Conservation (phyloP, 2,113 vertebrate genomes). For the Gallinago undulata region DNA sequence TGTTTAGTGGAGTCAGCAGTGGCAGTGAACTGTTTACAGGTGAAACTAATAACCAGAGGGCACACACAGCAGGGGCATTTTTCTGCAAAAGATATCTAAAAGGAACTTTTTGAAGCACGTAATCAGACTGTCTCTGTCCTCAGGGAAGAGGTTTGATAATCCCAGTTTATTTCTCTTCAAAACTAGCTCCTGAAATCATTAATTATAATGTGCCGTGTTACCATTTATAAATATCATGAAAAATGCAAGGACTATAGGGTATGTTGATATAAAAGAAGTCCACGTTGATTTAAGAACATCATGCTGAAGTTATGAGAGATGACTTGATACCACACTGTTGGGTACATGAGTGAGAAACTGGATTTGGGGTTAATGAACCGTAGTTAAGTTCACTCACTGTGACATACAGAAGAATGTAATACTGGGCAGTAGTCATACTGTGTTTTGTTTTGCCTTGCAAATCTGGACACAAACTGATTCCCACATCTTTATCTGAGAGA, state of each 20-base stretch:
- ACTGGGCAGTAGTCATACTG: constrained; percentile 14
- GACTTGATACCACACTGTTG: constrained; percentile 35
- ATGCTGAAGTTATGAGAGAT: constrained; percentile 41
- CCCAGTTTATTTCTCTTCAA: background rate
- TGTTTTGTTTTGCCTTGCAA: constrained; percentile 50
- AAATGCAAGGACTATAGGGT: background rate
- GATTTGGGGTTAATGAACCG: constrained; percentile 49
- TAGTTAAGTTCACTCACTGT: constrained; percentile 63
- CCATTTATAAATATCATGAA: background rate
- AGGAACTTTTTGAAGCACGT: constrained; percentile 46
- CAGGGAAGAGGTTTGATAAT: constrained; percentile 34
- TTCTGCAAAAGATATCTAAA: constrained; percentile 31
- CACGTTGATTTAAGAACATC: constrained; percentile 38
- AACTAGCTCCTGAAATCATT: constrained; percentile 22
- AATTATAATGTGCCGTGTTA: background rate
- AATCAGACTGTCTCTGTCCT: background rate
- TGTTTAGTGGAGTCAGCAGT: constrained; percentile 74
- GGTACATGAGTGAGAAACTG: constrained; percentile 37
- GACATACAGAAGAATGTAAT: constrained; percentile 47
- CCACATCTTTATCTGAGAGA: constrained; percentile 8
- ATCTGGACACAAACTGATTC: constrained; percentile 37
- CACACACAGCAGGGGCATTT: constrained; percentile 47
- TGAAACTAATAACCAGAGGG: constrained; percentile 68
- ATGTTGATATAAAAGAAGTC: background rate
- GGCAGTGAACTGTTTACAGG: constrained; percentile 72